Evolutionary conservation across 2,797 vertebrate genomes (phyloP), one percentile per base, ranked within the genome.

Genomic region (Scyliorhinus canicula): DNA sequence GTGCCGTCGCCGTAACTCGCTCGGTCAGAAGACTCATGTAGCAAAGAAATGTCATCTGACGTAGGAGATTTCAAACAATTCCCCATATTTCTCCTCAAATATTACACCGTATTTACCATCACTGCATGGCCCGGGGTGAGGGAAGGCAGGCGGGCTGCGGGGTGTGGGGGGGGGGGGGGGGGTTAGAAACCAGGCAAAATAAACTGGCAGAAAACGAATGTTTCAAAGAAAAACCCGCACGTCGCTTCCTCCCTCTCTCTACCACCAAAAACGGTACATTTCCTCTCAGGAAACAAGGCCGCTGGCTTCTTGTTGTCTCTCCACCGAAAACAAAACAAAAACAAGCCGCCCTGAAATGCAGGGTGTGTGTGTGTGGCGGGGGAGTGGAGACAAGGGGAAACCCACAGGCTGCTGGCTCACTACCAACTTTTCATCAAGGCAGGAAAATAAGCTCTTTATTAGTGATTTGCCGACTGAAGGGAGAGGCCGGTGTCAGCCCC

Each of bases 21-120:
- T 96, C 98, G 97, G 97, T 99, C 99, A 95, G 98, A 99, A 47
- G 99, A 99, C 96, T 99, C 99, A 95, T 99, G 99, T 6, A 99
- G 98, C 97, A 99, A 96, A 95, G 99, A 99, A 96, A 99, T 99
- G 97, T 99, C 99, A 97, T 99, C 99, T 96, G 98, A 99, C 96
- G 98, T 99, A 95, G 98, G 98, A 96, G 99, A 98, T 97, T 99
- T 99, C 96, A 99, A 97, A 97, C 99, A 99, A 97, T 99, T 99
- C 96, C 99, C 99, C 99, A 99, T 99, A 97, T 98, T 98, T 97
- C 95, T 91, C 88, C 88, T 91, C 65, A 44, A 91, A 65, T 63
- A n/a, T 91, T 91, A 91, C 57, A 91, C 88, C n/a, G 88, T 63
- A 63, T 91, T 91, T 65, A 91, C 57, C 88, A 91, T 91, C 60